Percentiles rank a stretch among this genome's conserved stretches.
These are phyloP conservation scores for Micromesistius poutassou DNA, from an alignment of 2,797 vertebrate species.

Conservation along the genomic window DNA sequence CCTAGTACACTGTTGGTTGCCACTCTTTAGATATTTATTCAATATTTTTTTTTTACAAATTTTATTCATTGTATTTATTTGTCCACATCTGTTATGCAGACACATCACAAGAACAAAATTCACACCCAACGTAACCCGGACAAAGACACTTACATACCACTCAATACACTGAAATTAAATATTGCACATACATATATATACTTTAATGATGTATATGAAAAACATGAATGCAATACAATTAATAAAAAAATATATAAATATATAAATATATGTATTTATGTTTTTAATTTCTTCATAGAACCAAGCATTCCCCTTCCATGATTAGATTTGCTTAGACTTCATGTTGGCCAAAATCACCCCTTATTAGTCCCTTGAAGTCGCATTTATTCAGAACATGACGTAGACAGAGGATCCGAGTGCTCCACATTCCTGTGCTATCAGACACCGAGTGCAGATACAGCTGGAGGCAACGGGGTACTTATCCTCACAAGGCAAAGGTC, in stretches of 20 bases:
- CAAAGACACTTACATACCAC: too few species aligned
- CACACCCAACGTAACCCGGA: too few species aligned
- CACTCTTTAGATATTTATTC: not conserved
- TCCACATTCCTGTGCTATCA: constrained; percentile 62
- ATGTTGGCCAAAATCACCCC: constrained; percentile 20
- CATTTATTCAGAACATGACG: constrained; percentile 25
- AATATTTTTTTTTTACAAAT: too few species aligned
- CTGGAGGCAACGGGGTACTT: constrained; percentile 34
- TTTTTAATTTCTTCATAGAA: constrained; percentile 16
- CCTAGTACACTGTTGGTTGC: not conserved
- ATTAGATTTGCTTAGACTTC: constrained; percentile 50
- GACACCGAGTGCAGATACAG: constrained; percentile 28
- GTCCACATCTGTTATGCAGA: not conserved
- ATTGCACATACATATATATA: too few species aligned
- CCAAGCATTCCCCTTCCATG: not conserved
- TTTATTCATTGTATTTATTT: too few species aligned
- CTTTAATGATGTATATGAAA: too few species aligned
- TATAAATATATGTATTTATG: not conserved
- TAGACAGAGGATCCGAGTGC: constrained; percentile 36
- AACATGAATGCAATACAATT: too few species aligned
- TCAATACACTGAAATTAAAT: too few species aligned
- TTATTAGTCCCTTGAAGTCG: constrained; percentile 27
- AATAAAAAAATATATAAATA: too few species aligned
- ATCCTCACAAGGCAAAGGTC: not conserved
- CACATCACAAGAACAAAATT: too few species aligned